Evolutionary conservation across 2,113 vertebrate genomes (phyloP).

Genomic region (Elaphurus davidianus): DNA sequence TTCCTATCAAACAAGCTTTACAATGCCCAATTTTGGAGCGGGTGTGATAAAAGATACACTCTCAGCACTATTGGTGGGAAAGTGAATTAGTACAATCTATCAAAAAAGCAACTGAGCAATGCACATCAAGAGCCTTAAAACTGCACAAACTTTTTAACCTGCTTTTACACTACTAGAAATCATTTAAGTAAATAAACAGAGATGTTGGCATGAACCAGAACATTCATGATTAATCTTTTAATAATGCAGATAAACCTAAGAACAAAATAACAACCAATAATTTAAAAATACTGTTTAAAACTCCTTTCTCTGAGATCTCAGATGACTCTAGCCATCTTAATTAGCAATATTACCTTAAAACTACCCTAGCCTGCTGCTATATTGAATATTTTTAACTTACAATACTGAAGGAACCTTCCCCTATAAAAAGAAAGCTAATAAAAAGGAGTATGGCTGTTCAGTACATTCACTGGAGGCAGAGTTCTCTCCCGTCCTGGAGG

Average conservation of each 20-base stretch:
- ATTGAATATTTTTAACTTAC: slow-evolving; percentile 22
- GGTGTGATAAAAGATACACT: not conserved
- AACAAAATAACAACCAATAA: slow-evolving; percentile 35
- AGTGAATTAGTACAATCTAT: not conserved
- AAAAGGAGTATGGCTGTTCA: not conserved
- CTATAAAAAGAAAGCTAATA: not conserved
- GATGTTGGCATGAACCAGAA: slow-evolving; percentile 28
- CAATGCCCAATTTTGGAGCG: slow-evolving; percentile 16
- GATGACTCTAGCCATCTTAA: not conserved
- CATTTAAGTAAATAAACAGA: slow-evolving; percentile 42
- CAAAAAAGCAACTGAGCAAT: slow-evolving; percentile 29
- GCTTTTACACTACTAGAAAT: slow-evolving; percentile 32
- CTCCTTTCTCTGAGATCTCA: not conserved
- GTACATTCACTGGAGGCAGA: not conserved
- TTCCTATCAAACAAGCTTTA: slow-evolving; percentile 19
- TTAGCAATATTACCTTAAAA: not conserved
- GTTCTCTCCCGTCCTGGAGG: not conserved
- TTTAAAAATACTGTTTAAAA: slow-evolving; percentile 7
- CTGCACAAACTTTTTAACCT: slow-evolving; percentile 21
- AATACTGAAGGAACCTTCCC: not conserved
- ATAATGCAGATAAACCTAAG: slow-evolving; percentile 36
- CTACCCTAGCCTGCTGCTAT: not conserved
- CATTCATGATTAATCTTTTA: not conserved
- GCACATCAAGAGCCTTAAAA: not conserved
- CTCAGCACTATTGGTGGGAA: not conserved